Evolutionary conservation across 2,888 invertebrate genomes (phyloP), one percentile per base, ranked within the genome.

Genomic region (Homarus gammarus): DNA sequence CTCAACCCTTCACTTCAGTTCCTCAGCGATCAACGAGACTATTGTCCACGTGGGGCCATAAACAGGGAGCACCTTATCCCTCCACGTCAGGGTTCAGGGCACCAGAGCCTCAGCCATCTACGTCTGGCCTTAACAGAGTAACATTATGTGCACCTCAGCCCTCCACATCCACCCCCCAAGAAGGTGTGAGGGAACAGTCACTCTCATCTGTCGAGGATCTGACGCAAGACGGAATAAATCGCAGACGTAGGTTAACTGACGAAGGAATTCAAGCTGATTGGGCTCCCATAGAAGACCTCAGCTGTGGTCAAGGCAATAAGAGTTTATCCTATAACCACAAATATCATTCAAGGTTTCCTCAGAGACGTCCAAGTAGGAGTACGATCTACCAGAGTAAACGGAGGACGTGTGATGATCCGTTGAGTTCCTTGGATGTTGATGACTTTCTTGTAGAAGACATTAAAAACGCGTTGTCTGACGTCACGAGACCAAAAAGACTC

Each of bases 401-500:
- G 6, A 40, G 12, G 36, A 36, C 72, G 38, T 12, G 38, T 12
- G 22, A 33, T 72, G 36, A 36, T 36, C 64, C n/a, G 18, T 33
- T 22, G 10, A 44, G 44, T 8, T 82, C 61, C n/a, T 31, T 44
- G 10, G 49, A 68, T 8, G 49, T 70, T 33, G 68, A 33, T 27
- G 83, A 83, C 1, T 83, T 83, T 33, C 40, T 70, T 10, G 27
- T n/a, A 27, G 83, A 83, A 31, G 83, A 83, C 68, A 44, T 83
- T 18, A 68, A 18, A 3, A 15, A n/a, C 6, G 86, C 86, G 1
- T 31, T 86, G 33, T 78, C 78, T n/a, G 68, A 61, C 40, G 38
- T 79, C 38, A 64, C 70, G 68, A 78, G 68, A 38, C 64, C 44
- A 8, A 68, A 86, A 33, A 86, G 40, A 33, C 2, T 79, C 33